phyloP scores from a whole-genome alignment of 2,888 invertebrate genomes.

The Chouioia cunea region DNA sequence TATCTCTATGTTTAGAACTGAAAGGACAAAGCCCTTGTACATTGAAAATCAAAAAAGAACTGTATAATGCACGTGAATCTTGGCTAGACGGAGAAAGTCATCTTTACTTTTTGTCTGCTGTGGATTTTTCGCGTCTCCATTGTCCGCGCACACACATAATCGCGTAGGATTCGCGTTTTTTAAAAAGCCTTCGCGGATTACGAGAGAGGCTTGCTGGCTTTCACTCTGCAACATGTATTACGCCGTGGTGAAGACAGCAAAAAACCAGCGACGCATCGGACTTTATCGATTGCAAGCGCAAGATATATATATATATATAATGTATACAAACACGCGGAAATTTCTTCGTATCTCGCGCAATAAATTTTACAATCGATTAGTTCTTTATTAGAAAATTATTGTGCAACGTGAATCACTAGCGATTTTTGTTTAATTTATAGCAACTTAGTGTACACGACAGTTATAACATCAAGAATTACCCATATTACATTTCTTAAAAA shows the following conservation, averaged over 20 bases:
- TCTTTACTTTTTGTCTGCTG: neutral
- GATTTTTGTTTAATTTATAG: too few species aligned
- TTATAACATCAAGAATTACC: too few species aligned
- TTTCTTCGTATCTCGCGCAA: constrained; percentile 19
- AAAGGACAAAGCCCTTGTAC: too few species aligned
- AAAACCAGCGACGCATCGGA: too few species aligned
- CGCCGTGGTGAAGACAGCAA: too few species aligned
- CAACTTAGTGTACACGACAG: too few species aligned
- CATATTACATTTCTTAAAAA: too few species aligned
- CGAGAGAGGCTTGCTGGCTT: constrained; percentile 14
- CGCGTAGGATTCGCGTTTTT: constrained; percentile 35
- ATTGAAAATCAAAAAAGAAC: neutral
- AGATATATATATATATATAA: neutral
- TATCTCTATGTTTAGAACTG: too few species aligned
- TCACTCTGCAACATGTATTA: neutral
- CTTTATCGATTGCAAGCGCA: too few species aligned
- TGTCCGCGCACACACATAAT: constrained; percentile 28
- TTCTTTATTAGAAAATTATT: constrained; percentile 17
- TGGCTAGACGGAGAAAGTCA: constrained; percentile 3
- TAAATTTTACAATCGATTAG: constrained; percentile 14
- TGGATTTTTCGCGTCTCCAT: constrained; percentile 7
- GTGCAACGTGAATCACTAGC: neutral
- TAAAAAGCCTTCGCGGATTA: constrained; percentile 20
- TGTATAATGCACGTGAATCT: neutral
- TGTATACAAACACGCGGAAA: neutral